phyloP scores from a whole-genome alignment of 2,113 vertebrate species.

The Scopus umbretta region DNA sequence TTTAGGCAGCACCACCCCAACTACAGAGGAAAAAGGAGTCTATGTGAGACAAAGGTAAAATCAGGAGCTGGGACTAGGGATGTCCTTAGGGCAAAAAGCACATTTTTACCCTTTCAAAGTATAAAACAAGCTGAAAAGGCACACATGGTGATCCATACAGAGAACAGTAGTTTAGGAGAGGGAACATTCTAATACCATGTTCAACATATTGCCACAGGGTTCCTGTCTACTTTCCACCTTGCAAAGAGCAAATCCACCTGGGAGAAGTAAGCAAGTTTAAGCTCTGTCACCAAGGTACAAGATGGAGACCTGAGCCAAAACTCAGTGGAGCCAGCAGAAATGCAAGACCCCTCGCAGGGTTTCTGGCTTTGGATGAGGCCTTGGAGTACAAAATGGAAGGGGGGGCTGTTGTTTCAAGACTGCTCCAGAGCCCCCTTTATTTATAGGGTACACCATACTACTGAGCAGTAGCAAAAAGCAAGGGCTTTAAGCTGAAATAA shows the following conservation, averaged over 20 bases:
- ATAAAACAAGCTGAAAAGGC: background rate
- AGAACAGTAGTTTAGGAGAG: background rate
- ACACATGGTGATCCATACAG: background rate
- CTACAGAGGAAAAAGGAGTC: background rate
- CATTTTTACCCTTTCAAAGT: background rate
- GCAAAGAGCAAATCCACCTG: background rate
- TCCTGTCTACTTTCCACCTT: background rate
- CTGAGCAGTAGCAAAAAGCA: background rate
- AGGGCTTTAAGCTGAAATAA: background rate
- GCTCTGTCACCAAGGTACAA: background rate
- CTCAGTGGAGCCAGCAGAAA: background rate
- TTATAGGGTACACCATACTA: background rate
- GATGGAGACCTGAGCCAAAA: background rate
- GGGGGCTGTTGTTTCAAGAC: background rate
- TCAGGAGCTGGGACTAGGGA: background rate
- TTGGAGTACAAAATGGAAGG: background rate
- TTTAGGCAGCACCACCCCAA: background rate
- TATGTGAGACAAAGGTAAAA: background rate
- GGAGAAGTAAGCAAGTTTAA: background rate
- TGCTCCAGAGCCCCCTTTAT: background rate
- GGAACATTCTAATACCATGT: background rate
- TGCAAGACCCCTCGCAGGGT: background rate
- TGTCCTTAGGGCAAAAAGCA: background rate
- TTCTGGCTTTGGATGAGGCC: background rate
- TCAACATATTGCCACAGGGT: background rate